Conservation (phyloP, 2,113 vertebrate genomes). For the Tauraco erythrolophus region DNA sequence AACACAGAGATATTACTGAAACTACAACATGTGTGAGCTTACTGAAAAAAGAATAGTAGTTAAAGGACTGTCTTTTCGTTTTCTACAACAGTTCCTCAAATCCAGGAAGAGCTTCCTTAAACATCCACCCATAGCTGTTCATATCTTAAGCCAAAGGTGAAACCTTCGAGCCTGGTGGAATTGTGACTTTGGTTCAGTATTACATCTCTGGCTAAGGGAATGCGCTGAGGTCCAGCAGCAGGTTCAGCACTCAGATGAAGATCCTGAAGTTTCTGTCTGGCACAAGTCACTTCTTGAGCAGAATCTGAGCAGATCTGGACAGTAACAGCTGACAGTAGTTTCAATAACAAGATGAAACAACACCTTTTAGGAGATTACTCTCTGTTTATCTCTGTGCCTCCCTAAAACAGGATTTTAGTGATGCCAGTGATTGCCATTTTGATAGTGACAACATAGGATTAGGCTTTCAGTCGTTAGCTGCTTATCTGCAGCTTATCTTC, state of each 20-base stretch:
- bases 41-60: neutral
- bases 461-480: neutral
- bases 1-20: neutral
- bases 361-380: neutral
- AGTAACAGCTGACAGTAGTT: neutral
- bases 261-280: neutral
- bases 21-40: neutral
- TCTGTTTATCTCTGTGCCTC: neutral
- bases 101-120: neutral
- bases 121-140: neutral
- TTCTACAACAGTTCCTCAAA: neutral
- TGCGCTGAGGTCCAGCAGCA: neutral
- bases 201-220: neutral
- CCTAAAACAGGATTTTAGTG: neutral
- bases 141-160: neutral
- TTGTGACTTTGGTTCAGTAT: neutral
- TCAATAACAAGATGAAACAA: neutral
- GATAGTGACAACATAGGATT: neutral
- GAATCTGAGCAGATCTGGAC: neutral
- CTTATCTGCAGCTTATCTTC: neutral
- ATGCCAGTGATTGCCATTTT: neutral
- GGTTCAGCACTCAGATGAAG: accelerated
- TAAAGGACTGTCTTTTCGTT: neutral
- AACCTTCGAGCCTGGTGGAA: neutral
- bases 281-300: neutral